phyloP scores from a whole-genome alignment of 2,113 vertebrate species.

The Verasper variegatus region DNA sequence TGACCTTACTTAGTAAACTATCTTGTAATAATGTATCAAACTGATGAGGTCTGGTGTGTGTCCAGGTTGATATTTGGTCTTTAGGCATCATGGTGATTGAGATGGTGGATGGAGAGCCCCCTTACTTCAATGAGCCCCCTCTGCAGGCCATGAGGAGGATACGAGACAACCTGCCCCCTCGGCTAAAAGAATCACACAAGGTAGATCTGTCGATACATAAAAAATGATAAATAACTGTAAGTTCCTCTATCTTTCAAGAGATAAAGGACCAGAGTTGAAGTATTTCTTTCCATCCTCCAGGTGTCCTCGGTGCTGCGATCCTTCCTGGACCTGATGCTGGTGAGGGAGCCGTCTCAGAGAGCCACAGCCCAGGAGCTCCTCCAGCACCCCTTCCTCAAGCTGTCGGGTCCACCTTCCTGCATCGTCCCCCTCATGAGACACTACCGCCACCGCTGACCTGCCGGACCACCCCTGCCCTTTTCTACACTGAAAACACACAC shows the following conservation, averaged over 20 bases:
- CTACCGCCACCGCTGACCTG: constrained; percentile 91
- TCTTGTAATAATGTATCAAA: no score
- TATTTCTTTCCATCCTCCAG: constrained; percentile 69
- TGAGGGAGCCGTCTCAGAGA: constrained; percentile 94
- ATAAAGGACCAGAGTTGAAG: not conserved
- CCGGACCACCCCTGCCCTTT: constrained; percentile 27
- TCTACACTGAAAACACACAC: constrained; percentile 41
- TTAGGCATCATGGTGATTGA: constrained; percentile 99
- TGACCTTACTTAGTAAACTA: no score
- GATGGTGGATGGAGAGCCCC: constrained; percentile 98
- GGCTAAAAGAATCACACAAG: constrained; percentile 96
- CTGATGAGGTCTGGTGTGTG: not conserved
- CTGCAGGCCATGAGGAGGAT: constrained; percentile 99
- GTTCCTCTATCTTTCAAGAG: not conserved
- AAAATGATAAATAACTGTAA: no score
- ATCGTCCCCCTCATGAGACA: constrained; percentile 99
- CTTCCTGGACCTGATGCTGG: constrained; percentile 96
- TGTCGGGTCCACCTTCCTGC: constrained; percentile 94
- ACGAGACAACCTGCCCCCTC: constrained; percentile 95
- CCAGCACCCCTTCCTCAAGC: constrained; percentile 93
- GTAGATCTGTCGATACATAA: constrained; percentile 44
- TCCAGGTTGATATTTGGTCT: constrained; percentile 97
- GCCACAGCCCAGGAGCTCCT: constrained; percentile 94
- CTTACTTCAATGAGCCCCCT: constrained; percentile 98
- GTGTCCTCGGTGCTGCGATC: constrained; percentile 91